These are phyloP conservation scores for Mastomys natalensis DNA, from an alignment of 2,113 vertebrate genomes.

Conservation along the genomic window DNA sequence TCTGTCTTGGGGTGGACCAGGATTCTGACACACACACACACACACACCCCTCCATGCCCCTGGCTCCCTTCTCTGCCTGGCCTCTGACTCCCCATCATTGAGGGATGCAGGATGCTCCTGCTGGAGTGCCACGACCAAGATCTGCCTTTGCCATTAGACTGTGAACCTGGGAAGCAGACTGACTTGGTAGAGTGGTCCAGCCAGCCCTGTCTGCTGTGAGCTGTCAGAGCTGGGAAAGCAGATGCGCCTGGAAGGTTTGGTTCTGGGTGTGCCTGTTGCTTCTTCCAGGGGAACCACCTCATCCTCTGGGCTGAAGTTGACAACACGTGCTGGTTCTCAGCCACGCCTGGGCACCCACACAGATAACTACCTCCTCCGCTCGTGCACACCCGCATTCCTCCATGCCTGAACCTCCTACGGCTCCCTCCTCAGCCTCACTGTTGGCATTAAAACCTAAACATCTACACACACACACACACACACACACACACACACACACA, in stretches of 20 bases:
- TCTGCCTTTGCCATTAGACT: conserved; percentile 39
- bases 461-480: conserved; percentile 1
- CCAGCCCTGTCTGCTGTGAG: conserved; percentile 1
- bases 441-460: conserved; percentile 62
- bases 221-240: neutral
- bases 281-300: conserved; percentile 45
- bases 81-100: neutral
- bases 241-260: neutral
- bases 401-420: conserved; percentile 28
- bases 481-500: no score
- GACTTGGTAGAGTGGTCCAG: neutral
- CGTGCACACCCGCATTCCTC: conserved; percentile 71
- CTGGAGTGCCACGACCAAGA: conserved; percentile 35
- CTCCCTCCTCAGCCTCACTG: conserved; percentile 1
- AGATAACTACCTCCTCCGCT: conserved; percentile 50
- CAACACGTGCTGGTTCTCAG: conserved; percentile 52
- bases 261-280: neutral
- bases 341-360: conserved; percentile 72
- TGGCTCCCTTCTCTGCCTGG: neutral
- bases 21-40: neutral
- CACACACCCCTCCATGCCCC: neutral
- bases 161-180: conserved; percentile 54
- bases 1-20: neutral
- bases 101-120: neutral
- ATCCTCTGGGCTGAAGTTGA: conserved; percentile 41